These are phyloP conservation scores for Stichopus chloronotus DNA, from an alignment of 35 echinoderm and acorn worm species.

Conservation along the genomic window DNA sequence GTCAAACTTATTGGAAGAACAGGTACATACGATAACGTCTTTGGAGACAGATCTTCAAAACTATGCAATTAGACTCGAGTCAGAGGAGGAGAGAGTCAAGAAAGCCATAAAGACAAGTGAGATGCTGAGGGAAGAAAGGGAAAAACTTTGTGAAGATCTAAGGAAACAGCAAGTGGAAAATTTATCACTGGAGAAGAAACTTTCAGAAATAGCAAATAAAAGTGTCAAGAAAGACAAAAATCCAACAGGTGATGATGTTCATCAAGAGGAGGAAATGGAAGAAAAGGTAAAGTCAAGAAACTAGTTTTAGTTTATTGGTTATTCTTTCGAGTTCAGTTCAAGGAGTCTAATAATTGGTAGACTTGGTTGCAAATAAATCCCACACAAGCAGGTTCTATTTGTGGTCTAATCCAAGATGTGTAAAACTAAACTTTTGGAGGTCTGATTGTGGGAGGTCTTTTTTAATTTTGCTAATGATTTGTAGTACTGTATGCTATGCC, in stretches of 20 bases:
- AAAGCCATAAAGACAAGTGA: not conserved
- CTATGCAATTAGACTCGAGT: not conserved
- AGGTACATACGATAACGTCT: not conserved
- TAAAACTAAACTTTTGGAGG: too few relatives aligned
- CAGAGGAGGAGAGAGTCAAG: constrained; percentile 8
- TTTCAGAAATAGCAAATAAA: not conserved
- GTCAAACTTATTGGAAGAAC: constrained; percentile 5
- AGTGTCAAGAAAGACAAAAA: not conserved
- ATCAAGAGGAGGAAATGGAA: not conserved
- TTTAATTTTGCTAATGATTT: too few relatives aligned
- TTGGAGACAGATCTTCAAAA: not conserved
- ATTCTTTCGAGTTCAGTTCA: too few relatives aligned
- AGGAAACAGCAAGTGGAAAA: not conserved
- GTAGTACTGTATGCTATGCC: too few relatives aligned
- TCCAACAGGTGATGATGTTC: not conserved
- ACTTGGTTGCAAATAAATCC: too few relatives aligned
- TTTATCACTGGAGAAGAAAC: not conserved
- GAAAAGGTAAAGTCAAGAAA: not conserved
- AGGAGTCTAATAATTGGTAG: too few relatives aligned
- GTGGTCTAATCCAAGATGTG: too few relatives aligned
- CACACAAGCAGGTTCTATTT: too few relatives aligned
- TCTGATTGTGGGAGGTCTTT: too few relatives aligned
- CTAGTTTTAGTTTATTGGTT: not conserved
- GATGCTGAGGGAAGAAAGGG: not conserved
- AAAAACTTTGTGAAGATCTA: not conserved